Base-by-base conservation (phyloP, 2,797 vertebrate species). In the Cyclura pinguis region DNA sequence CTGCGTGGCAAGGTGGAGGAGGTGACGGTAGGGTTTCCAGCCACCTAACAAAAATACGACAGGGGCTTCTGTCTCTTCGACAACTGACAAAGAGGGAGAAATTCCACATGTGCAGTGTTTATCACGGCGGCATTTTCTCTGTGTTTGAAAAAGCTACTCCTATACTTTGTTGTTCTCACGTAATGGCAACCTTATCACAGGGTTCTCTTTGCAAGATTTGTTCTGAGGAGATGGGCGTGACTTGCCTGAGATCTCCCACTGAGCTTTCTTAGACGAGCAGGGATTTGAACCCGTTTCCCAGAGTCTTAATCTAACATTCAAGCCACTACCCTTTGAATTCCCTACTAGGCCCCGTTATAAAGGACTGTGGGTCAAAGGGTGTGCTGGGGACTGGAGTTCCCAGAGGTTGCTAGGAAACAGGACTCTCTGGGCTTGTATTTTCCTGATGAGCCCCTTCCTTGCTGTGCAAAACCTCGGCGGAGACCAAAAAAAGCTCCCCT, bases 401-500 rank as follows among this genome's bases (percentile, higher is more conserved):
- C 69, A 47, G 42, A 27, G 50, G 80, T 87, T 83, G 84, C 84
- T 86, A 69, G 52, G 84, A 82, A 82, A 42, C 87, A 85, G 69
- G 77, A 20, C 35, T 50, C 22, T 50, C 1, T 9, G 24, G 72
- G 47, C 47, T 77, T 83, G 77, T 89, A 6, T 89, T 84, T 84
- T 77, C 59, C 38, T 67, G 57, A n/a, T 42, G 4, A 77, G 16
- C 32, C 50, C 32, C 81, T 69, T 74, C 57, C 55, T 87, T 64
- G 78, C 85, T 64, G 67, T 50, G 57, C 55, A 67, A 84, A 47
- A 82, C 55, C 80, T 84, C 47, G 27, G 59, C 80, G 9, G 72
- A 87, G 72, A 87, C 72, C 59, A 83, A 84, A 64, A 90, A 86
- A 69, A 87, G 69, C 59, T 42, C 47, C 69, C 35, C 55, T 67